Percentiles rank a stretch among this genome's conserved stretches.
Evolutionary conservation across 1,140 invertebrate genomes (phyloP).

Genomic region (Eubasilissa regina): DNA sequence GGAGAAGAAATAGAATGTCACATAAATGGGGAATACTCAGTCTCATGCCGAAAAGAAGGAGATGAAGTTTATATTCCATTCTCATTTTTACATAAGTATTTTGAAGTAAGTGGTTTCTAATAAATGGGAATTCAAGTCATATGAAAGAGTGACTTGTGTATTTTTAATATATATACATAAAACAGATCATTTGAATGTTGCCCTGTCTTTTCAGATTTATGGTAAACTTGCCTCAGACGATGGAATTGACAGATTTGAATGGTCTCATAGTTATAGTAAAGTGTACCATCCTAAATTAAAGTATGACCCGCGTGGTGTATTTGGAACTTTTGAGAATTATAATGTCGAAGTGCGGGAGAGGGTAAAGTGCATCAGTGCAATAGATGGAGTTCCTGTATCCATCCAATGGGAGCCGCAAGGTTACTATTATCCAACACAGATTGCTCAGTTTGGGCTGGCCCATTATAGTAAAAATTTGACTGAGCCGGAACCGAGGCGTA

Average conservation of each 20-base stretch:
- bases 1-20: conserved; percentile 88
- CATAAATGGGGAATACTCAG: conserved; percentile 91
- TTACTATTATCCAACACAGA: conserved; percentile 98
- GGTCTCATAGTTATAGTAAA: conserved; percentile 95
- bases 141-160: background rate
- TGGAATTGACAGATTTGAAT: conserved; percentile 87
- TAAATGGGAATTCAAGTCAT: background rate
- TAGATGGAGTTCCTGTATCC: conserved; percentile 93
- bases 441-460: conserved; percentile 96
- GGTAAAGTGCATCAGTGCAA: conserved; percentile 95
- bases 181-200: conserved; percentile 21
- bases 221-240: conserved; percentile 82
- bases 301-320: conserved; percentile 91
- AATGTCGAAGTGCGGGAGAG: conserved; percentile 95
- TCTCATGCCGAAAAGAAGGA: conserved; percentile 88
- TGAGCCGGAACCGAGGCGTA: conserved; percentile 81
- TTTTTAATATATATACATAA: conserved; percentile 16
- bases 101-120: conserved; percentile 80
- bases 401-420: conserved; percentile 95
- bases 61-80: conserved; percentile 94
- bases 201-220: conserved; percentile 75
- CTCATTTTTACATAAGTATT: conserved; percentile 94
- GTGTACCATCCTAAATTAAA: conserved; percentile 90
- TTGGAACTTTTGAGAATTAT: conserved; percentile 98
- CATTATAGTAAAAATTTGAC: conserved; percentile 97